These are phyloP conservation scores for Collichthys lucidus DNA, from an alignment of 2,113 vertebrate species.

Conservation along the genomic window DNA sequence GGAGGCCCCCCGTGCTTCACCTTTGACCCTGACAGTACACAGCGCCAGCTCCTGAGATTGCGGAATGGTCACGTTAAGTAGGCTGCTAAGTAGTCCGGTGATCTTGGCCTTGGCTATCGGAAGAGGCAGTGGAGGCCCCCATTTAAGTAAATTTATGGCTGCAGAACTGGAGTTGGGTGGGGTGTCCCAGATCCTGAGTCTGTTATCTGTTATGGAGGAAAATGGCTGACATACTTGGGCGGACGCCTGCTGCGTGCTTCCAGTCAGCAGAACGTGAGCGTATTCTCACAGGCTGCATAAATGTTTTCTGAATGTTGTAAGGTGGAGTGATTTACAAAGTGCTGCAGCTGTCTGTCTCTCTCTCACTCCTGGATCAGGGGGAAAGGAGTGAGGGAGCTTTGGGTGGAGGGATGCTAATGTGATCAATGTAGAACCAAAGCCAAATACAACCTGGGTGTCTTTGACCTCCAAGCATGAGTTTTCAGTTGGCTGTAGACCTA, in stretches of 20 bases:
- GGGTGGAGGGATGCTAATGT: slow-evolving; percentile 30
- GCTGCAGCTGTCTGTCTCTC: slow-evolving; percentile 67
- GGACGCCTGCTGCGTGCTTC: slow-evolving; percentile 69
- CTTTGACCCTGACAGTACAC: slow-evolving; percentile 37
- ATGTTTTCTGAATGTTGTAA: slow-evolving; percentile 69
- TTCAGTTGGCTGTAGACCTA: no score
- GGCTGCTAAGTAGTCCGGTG: slow-evolving; percentile 34
- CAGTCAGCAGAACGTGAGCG: slow-evolving; percentile 29
- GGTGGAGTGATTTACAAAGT: slow-evolving; percentile 64
- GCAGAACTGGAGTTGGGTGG: slow-evolving; percentile 29
- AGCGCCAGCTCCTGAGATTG: slow-evolving; percentile 41
- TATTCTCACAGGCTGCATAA: slow-evolving; percentile 60
- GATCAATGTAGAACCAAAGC: slow-evolving; percentile 23
- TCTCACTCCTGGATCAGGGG: slow-evolving; percentile 22
- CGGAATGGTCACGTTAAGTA: slow-evolving; percentile 38
- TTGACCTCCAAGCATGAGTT: neutral
- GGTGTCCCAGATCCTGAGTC: slow-evolving; percentile 54
- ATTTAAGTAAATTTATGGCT: slow-evolving; percentile 76
- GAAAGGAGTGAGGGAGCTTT: slow-evolving; percentile 1
- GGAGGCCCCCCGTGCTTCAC: slow-evolving; percentile 49
- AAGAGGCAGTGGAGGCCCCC: slow-evolving; percentile 52
- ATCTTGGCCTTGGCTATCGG: slow-evolving; percentile 61
- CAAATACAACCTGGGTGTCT: slow-evolving; percentile 7
- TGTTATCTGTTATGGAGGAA: slow-evolving; percentile 76
- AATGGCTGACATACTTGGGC: slow-evolving; percentile 73